phyloP scores from a whole-genome alignment of 37 sponge, comb jelly and placozoan species.

The Aplysina aerophoba region DNA sequence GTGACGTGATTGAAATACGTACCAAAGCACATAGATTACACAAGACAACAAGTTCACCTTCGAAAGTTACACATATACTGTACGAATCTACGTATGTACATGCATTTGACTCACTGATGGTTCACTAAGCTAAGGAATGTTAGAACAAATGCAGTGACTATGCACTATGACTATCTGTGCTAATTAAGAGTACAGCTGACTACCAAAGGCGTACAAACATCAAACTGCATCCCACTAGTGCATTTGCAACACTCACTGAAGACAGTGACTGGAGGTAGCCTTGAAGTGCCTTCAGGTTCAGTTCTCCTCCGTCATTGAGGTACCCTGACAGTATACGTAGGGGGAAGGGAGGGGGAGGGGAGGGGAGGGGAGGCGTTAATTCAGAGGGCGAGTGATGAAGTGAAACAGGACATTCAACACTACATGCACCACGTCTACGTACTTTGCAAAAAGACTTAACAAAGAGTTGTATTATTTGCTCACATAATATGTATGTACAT shows the following conservation, averaged over 20 bases:
- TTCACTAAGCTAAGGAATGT: too few species aligned
- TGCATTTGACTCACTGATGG: too few species aligned
- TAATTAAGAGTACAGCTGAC: too few species aligned
- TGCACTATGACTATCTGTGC: too few species aligned
- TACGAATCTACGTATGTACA: background rate
- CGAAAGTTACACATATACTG: background rate
- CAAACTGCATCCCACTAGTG: background rate
- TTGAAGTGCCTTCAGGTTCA: slow-evolving; percentile 88
- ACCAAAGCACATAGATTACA: too few species aligned
- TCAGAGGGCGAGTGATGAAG: background rate
- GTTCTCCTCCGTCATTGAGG: slow-evolving; percentile 79
- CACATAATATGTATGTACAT: background rate
- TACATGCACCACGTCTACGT: background rate
- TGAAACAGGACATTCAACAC: background rate
- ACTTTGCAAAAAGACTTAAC: background rate
- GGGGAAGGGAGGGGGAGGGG: background rate
- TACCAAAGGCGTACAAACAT: too few species aligned
- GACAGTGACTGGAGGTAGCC: slow-evolving; percentile 75
- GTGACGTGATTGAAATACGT: too few species aligned
- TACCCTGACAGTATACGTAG: slow-evolving; percentile 62
- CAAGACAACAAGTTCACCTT: too few species aligned
- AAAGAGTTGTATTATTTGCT: too few species aligned
- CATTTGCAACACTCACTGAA: slow-evolving; percentile 42
- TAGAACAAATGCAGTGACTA: too few species aligned
- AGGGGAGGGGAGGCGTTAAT: background rate